Evolutionary conservation across 2,888 invertebrate genomes (phyloP), one percentile per base, ranked within the genome.

Genomic region (Spodoptera littoralis): DNA sequence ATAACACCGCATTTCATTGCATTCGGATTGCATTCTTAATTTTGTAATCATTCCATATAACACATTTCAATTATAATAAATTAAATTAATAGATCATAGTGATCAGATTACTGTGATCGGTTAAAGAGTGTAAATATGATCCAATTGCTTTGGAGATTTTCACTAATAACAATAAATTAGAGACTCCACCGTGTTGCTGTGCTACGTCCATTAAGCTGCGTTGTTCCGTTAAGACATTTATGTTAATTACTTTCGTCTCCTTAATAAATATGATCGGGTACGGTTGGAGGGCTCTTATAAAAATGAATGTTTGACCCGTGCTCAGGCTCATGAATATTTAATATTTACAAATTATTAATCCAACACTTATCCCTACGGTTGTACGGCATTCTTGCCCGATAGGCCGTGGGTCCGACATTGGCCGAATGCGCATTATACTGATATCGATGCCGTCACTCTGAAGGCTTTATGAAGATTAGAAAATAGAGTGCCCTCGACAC

Each of bases 321-420:
- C 89, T 89, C 79, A 80, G 76, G 60, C 91, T 94, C 93, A 93
- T 94, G 93, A 93, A 94, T 93, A 94, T 93, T 90, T 92, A 93
- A 93, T 93, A 93, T 93, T 93, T 91, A 93, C 92, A 93, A 92
- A 92, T 93, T 94, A 93, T 93, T 92, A 92, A 92, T 93, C 92
- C 93, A 90, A 91, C 91, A 91, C 90, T 90, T 90, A 90, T 90
- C 88, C 88, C 80, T 82, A 76, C 73, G 80, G 82, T 77, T 52
- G 65, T 64, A 42, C 84, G 27, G 61, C 90, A 92, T 92, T 90
- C 90, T 86, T 81, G 66, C 68, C 72, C 82, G 88, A 89, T 90
- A 88, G 84, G 80, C 77, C 74, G 77, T 73, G 70, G 76, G 64
- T 61, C 65, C 64, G 69, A 82, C 80, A 65, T 85, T 72, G 79